phyloP scores from a whole-genome alignment of 2,888 invertebrate species.

The Hirtodrosophila duncani region DNA sequence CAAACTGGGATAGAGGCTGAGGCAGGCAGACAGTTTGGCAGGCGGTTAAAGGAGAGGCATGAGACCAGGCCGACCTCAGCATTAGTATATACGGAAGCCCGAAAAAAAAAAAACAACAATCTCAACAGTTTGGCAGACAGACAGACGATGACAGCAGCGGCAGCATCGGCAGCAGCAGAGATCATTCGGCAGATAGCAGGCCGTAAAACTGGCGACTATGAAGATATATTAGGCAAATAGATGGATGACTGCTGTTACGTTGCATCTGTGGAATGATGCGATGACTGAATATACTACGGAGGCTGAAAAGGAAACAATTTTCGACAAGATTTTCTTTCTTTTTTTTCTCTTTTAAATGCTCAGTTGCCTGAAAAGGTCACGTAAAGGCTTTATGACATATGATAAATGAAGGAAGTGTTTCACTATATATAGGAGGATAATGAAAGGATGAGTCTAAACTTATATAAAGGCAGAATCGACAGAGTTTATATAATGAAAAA shows the following conservation, averaged over 20 bases:
- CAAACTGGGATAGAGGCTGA: conserved; percentile 19
- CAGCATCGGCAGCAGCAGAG: conserved; percentile 14
- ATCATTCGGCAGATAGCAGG: conserved; percentile 51
- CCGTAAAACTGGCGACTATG: conserved; percentile 69
- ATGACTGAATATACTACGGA: neutral
- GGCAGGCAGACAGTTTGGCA: conserved; percentile 16
- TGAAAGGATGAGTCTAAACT: too few species aligned
- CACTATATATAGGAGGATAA: too few species aligned
- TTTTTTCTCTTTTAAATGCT: too few species aligned
- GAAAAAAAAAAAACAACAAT: conserved; percentile 26
- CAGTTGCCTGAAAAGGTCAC: too few species aligned
- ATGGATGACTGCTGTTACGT: conserved; percentile 52
- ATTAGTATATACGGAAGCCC: conserved; percentile 69
- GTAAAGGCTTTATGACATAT: too few species aligned
- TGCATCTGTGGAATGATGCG: conserved; percentile 7
- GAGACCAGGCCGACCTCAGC: conserved; percentile 45
- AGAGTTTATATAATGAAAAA: too few species aligned
- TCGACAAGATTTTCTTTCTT: conserved; percentile 41
- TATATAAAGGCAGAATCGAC: too few species aligned
- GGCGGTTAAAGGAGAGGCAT: conserved; percentile 21
- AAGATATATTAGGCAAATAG: conserved; percentile 74
- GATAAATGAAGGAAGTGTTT: too few species aligned
- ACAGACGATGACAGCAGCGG: conserved; percentile 62
- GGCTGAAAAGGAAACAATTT: conserved; percentile 44
- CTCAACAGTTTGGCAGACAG: conserved; percentile 24